Evolutionary conservation across 2,888 invertebrate species (phyloP), one percentile per base, ranked within the genome.

Genomic region (Anarsia innoxiella): DNA sequence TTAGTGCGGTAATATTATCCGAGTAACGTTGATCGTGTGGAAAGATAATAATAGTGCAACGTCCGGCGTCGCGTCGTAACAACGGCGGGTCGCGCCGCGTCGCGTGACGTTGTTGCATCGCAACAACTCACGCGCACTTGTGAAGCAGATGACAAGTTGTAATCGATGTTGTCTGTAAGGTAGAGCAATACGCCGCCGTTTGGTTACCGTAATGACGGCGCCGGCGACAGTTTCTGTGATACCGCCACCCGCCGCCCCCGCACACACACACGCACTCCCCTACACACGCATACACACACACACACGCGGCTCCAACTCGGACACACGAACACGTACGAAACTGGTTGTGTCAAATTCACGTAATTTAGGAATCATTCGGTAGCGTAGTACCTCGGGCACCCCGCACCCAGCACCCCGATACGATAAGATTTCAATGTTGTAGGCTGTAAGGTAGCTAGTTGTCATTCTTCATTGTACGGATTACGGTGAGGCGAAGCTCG

Each of bases 401-500:
- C 34, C 34, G 10, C 34, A 31, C 32, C 23, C 30, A 29, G 26
- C 37, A 23, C 32, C 39, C 32, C 39, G 12, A 36, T 63, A 63
- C 61, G 48, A 46, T 67, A 68, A 67, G 70, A 56, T 34, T 67
- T 72, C 53, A 64, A 70, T 72, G 76, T 75, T 63, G 58, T 74
- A 75, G 71, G 59, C 45, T 73, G n/a, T n/a, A 74, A 72, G 73
- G 68, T 75, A 76, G 73, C 59, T 74, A 73, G 71, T 66, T 63
- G 62, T 65, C 65, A 67, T 61, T 64, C 51, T 69, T 65, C 66
- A 64, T 58, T 50, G 46, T 48, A 50, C 51, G 49, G 53, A 52
- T 46, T 42, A 15, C 42, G 45, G 51, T 48, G 43, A 51, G 47
- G 51, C 41, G 42, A 33, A 38, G 37, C 31, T 36, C 41, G 41